phyloP scores from a whole-genome alignment of 2,888 invertebrate genomes.

The Herminia tarsipennalis region DNA sequence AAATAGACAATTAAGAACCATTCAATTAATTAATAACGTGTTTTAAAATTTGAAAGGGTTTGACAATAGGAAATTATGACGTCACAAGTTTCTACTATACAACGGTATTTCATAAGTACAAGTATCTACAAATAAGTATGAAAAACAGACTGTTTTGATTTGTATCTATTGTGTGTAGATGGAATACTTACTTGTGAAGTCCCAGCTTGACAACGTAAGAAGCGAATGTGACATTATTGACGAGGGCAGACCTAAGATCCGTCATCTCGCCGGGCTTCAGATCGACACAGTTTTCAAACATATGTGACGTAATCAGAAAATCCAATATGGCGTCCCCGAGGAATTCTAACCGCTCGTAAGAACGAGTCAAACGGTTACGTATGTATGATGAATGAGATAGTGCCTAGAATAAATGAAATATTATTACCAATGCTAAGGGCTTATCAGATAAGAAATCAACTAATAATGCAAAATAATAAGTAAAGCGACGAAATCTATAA shows the following conservation, averaged over 20 bases:
- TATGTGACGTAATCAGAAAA: constrained; percentile 94
- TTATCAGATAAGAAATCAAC: too few species aligned
- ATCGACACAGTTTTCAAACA: constrained; percentile 90
- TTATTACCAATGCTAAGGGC: too few species aligned
- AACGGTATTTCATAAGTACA: too few species aligned
- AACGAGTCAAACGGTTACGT: constrained; percentile 92
- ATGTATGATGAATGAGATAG: constrained; percentile 96
- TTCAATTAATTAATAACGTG: not conserved
- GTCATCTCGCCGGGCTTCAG: constrained; percentile 95
- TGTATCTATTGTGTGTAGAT: too few species aligned
- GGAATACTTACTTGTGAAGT: constrained; percentile 90
- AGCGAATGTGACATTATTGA: constrained; percentile 98
- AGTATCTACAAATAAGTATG: too few species aligned
- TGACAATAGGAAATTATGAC: not conserved
- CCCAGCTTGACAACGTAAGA: constrained; percentile 94
- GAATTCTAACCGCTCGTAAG: constrained; percentile 96
- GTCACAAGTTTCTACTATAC: not conserved
- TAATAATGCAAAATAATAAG: too few species aligned
- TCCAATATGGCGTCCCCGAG: constrained; percentile 96
- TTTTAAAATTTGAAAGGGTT: not conserved
- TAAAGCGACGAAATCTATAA: too few species aligned
- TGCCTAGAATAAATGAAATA: constrained; percentile 82
- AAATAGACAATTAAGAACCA: not conserved
- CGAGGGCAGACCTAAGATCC: constrained; percentile 96
- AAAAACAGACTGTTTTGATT: too few species aligned